Evolutionary conservation across 2,113 vertebrate species (phyloP), one percentile per base, ranked within the genome.

Genomic region (Mola mola): DNA sequence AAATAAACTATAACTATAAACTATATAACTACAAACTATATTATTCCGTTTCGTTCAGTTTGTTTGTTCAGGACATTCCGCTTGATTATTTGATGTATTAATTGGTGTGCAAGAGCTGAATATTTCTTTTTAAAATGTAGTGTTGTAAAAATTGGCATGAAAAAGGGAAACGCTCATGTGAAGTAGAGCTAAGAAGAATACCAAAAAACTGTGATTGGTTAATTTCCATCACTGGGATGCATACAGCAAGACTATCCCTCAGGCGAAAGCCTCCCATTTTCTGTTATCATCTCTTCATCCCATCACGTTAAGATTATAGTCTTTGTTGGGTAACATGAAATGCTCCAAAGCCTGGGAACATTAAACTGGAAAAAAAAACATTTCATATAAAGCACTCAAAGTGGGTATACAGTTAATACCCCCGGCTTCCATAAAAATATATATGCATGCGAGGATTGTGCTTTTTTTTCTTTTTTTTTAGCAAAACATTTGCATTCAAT

Each of bases 401-500:
- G 70, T 72, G 70, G 72, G 82, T 76, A 28, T 69, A 26, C 66
- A 28, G 31, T 44, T 83, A 77, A 84, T 79, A 79, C 79, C 58
- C 43, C 53, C n/a, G 5, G 62, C 75, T 63, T 68, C 50, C 65
- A 72, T 53, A 66, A 33, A 46, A 66, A 79, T 67, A 36, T 29
- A 70, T 69, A 61, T 38, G 59, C 80, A 75, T 52, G 74, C 34
- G 42, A 43, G 47, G 61, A 76, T 71, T 66, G 56, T 48, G 52
- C 72, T 71, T 73, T 61, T 69, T 75, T 86, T 64, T 43, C 50
- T 72, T 71, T 71, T 63, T 68, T 78, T 85, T 63, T 38, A 56
- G 47, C 24, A 72, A 84, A 76, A 78, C 61, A 83, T 81, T 55
- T 83, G 47, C 61, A 71, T 83, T 79, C 79, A 83, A 86, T 86